Conservation (phyloP, 2,113 vertebrate genomes). For the Aramus guarauna region DNA sequence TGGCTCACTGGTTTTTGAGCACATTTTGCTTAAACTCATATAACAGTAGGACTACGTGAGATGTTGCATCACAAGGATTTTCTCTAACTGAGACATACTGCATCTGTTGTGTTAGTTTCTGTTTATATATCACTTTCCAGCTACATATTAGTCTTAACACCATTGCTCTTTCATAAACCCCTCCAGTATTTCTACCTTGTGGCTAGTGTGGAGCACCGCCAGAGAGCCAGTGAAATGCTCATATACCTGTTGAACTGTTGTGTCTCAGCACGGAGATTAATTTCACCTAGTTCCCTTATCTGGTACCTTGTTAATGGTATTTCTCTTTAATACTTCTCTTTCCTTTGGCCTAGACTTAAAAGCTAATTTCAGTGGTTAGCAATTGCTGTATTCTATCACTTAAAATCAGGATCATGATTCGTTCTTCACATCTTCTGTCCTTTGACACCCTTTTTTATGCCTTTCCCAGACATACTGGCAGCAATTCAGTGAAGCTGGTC, state of each 20-base stretch:
- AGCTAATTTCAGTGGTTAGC: not conserved
- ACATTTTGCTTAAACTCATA: not conserved
- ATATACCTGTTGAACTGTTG: not conserved
- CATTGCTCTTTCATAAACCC: not conserved
- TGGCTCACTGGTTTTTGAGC: not conserved
- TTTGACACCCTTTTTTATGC: not conserved
- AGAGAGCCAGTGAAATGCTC: not conserved
- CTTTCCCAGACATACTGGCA: not conserved
- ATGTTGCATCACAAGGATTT: not conserved
- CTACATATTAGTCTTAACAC: not conserved
- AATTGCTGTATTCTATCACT: not conserved
- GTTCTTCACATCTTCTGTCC: not conserved
- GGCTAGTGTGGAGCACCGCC: not conserved
- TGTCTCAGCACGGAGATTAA: not conserved
- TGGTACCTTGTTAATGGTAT: not conserved
- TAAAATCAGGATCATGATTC: not conserved
- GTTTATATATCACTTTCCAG: not conserved
- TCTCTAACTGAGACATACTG: not conserved
- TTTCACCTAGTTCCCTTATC: not conserved
- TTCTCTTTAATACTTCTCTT: not conserved
- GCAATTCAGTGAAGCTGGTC: not conserved
- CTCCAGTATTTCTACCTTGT: not conserved
- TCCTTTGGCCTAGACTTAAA: not conserved
- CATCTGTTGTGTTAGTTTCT: not conserved
- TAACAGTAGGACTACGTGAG: not conserved